Evolutionary conservation across 2,797 vertebrate genomes (phyloP).

Genomic region (Lutra lutra): DNA sequence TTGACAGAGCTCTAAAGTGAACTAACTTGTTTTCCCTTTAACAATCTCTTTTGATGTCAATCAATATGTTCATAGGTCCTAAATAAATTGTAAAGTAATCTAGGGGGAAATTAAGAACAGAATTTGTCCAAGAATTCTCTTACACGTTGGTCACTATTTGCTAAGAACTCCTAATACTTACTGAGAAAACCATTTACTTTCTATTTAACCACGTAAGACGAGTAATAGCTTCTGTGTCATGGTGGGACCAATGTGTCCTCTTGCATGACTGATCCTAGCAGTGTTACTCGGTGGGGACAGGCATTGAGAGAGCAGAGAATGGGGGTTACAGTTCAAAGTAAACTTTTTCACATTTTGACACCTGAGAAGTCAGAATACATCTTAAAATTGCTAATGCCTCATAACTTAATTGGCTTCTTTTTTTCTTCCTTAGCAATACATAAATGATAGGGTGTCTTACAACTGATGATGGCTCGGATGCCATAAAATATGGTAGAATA

Average conservation of each 20-base stretch:
- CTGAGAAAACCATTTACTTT: not conserved
- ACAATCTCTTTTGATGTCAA: not conserved
- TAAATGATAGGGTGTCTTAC: not conserved
- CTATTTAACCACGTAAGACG: not conserved
- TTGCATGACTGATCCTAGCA: not conserved
- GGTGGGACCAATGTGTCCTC: not conserved
- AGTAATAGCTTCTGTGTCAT: not conserved
- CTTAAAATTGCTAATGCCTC: not conserved
- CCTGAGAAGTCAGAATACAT: not conserved
- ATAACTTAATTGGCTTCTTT: not conserved
- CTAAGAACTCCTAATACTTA: not conserved
- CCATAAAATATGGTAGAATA: not conserved
- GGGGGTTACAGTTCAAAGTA: not conserved
- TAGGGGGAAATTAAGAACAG: not conserved
- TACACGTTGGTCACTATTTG: not conserved
- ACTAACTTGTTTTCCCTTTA: not conserved
- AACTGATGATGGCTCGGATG: not conserved
- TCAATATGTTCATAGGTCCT: not conserved
- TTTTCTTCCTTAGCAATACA: not conserved
- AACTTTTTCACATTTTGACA: not conserved
- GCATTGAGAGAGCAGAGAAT: not conserved
- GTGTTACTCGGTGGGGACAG: not conserved
- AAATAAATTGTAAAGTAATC: not conserved
- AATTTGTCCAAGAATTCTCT: slow-evolving; percentile 38
- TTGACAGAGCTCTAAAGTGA: not conserved